phyloP scores from a whole-genome alignment of 2,888 invertebrate species.

The Branchellion lobata region DNA sequence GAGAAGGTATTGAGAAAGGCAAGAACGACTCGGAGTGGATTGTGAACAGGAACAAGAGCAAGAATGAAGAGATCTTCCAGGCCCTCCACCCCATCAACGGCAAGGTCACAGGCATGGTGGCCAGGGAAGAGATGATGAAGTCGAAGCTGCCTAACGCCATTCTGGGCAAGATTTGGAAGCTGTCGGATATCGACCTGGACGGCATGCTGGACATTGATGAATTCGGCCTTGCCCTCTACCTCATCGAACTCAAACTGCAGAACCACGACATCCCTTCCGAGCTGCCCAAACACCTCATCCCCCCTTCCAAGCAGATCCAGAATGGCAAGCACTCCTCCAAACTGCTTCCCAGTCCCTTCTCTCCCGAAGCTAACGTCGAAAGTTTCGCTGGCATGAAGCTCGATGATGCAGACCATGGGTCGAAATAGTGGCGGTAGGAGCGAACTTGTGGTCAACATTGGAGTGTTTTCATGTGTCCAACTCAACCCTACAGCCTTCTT shows the following conservation, averaged over 20 bases:
- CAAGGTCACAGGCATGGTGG: slow-evolving; percentile 83
- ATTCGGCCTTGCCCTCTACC: slow-evolving; percentile 94
- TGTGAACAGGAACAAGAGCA: slow-evolving; percentile 81
- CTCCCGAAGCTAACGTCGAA: not conserved
- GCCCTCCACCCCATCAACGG: slow-evolving; percentile 78
- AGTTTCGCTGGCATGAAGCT: not conserved
- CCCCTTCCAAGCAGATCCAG: slow-evolving; percentile 67
- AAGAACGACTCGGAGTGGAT: slow-evolving; percentile 94
- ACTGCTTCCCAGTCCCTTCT: slow-evolving; percentile 24
- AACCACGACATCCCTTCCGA: slow-evolving; percentile 87
- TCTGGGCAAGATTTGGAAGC: slow-evolving; percentile 92
- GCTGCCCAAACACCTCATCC: slow-evolving; percentile 84
- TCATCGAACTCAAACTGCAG: slow-evolving; percentile 61
- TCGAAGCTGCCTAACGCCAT: slow-evolving; percentile 96
- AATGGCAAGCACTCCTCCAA: slow-evolving; percentile 4
- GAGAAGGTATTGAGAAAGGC: slow-evolving; percentile 92
- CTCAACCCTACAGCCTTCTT: no score
- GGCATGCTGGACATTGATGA: slow-evolving; percentile 94
- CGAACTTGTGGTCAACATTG: no score
- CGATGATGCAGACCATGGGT: not conserved
- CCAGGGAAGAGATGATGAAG: slow-evolving; percentile 89
- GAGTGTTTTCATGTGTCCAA: no score
- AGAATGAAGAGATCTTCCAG: slow-evolving; percentile 74
- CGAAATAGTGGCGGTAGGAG: not conserved
- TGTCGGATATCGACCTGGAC: slow-evolving; percentile 92